Evolutionary conservation across 2,888 invertebrate species (phyloP).

Genomic region (Trisateles emortualis): DNA sequence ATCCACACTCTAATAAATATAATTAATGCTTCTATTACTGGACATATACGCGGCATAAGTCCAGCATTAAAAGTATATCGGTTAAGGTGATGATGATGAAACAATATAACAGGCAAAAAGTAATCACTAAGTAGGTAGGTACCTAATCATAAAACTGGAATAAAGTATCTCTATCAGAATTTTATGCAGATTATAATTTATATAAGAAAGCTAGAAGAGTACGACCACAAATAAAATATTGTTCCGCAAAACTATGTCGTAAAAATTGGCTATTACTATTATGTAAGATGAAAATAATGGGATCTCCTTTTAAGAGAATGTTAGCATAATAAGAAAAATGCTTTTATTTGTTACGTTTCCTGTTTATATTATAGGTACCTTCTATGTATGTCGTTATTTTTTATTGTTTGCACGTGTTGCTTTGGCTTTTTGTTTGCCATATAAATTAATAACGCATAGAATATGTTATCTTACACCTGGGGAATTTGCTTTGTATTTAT

Average conservation of each 20-base stretch:
- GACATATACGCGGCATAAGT: no score
- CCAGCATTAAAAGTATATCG: no score
- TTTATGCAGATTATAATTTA: background rate
- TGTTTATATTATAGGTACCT: slow-evolving; percentile 6
- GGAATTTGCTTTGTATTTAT: no score
- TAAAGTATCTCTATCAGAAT: no score
- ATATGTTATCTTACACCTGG: slow-evolving; percentile 3
- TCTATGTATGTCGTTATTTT: slow-evolving; percentile 8
- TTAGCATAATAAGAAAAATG: slow-evolving; percentile 24
- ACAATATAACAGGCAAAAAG: no score
- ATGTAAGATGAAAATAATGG: slow-evolving; percentile 42
- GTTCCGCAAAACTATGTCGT: slow-evolving; percentile 4
- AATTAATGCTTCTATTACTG: no score
- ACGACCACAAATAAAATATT: slow-evolving; percentile 1
- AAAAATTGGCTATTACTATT: slow-evolving; percentile 33
- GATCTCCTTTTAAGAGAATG: slow-evolving; percentile 34
- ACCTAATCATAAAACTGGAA: no score
- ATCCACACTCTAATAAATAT: no score
- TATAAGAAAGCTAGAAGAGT: background rate
- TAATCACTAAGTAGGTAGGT: no score
- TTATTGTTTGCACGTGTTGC: slow-evolving; percentile 14
- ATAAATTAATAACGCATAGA: slow-evolving; percentile 14
- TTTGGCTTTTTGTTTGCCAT: slow-evolving; percentile 14
- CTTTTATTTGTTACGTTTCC: slow-evolving; percentile 19
- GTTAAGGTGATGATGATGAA: no score